Base-by-base conservation (phyloP, 2,797 vertebrate species). In the Borostomias antarcticus region DNA sequence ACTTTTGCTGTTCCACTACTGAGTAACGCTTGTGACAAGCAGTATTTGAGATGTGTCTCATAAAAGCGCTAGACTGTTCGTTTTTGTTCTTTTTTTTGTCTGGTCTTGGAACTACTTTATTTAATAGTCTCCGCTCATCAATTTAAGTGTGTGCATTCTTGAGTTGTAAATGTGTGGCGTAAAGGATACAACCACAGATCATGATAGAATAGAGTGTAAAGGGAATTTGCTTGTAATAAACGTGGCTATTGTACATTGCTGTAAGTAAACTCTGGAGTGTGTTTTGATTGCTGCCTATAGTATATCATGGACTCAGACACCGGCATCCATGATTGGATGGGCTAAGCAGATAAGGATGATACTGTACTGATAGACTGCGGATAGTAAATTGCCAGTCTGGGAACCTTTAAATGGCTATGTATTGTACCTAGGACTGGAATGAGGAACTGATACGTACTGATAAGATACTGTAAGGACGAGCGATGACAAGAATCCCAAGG, bases 1-100 rank as follows among this genome's bases (percentile, higher is more conserved):
- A 95, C 92, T 92, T 93, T 92, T 89, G 88, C 84, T 86, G 91
- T 93, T 90, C 90, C 92, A 94, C 94, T 96, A 95, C 94, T 95
- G 93, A 95, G 89, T 94, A 90, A 92, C 87, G 87, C 84, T 89
- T 94, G 92, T 85, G 88, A 94, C 86, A 85, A 91, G 90, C 93
- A 91, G 72, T 92, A 87, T 93, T 89, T 92, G 88, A 92, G 74
- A 71, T 78, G 80, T 76, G 88, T 92, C 89, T 92, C 85, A 83
- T 78, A 85, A 89, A 80, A 89, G 86, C 87, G 86, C 83, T 87
- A 87, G 88, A 85, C 85, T 64, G 89, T 89, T 86, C 32, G 37
- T 13, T 47, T 83, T 60, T 40, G 89, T 89, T 86, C 32, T 48
- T 33, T 62, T n/a, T 48, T 83, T 54, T 40, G 74, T 79, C 78